These are phyloP conservation scores for Gasterosteus aculeatus DNA, from an alignment of 2,113 vertebrate genomes.

Conservation along the genomic window DNA sequence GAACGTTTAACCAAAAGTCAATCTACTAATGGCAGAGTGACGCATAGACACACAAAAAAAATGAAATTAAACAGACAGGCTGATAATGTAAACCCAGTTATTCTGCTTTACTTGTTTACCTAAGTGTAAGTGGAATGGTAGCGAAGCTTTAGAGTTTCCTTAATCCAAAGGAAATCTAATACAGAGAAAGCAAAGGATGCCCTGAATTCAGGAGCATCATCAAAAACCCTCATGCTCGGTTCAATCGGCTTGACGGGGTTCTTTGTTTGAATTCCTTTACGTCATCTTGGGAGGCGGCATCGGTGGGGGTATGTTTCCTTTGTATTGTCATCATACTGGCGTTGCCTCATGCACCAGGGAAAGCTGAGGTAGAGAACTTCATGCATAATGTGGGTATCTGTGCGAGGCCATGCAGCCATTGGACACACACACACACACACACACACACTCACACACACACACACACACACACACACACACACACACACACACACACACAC, in stretches of 20 bases:
- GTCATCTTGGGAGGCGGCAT: constrained; percentile 28
- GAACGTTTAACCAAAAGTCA: neutral
- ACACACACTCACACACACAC: too few relatives aligned
- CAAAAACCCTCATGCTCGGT: constrained; percentile 7
- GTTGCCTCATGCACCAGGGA: constrained; percentile 10
- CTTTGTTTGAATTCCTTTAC: constrained; percentile 16
- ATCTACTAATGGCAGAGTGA: neutral
- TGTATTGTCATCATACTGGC: constrained; percentile 1
- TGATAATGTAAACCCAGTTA: constrained; percentile 13
- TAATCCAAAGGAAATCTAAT: constrained; percentile 68
- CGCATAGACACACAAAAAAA: neutral
- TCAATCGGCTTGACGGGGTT: constrained; percentile 34
- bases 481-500: too few relatives aligned
- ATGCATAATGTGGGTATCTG: too few relatives aligned
- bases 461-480: too few relatives aligned
- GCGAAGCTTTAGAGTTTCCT: constrained; percentile 21
- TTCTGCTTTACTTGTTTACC: constrained; percentile 22
- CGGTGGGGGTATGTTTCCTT: neutral
- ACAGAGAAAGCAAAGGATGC: constrained; percentile 19
- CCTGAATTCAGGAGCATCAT: constrained; percentile 12
- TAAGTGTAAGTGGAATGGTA: constrained; percentile 17
- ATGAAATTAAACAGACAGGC: constrained; percentile 25
- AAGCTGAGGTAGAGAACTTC: too few relatives aligned
- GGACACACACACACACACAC: too few relatives aligned
- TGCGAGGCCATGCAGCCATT: too few relatives aligned